phyloP scores from a whole-genome alignment of 2,888 invertebrate genomes.

The Poecilobothrus nobilitatus region DNA sequence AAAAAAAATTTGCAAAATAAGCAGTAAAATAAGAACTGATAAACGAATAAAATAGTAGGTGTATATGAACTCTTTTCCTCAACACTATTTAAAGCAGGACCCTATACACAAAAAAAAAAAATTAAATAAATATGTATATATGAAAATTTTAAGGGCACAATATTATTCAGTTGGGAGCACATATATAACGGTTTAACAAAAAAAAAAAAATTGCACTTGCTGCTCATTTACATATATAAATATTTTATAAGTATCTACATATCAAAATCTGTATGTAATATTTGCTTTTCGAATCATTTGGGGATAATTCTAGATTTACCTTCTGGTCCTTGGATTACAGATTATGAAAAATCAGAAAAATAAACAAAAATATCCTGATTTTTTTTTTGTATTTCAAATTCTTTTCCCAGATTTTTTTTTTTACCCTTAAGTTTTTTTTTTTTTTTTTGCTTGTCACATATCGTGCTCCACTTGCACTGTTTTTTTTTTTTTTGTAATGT shows the following conservation, averaged over 20 bases:
- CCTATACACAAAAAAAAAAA: too few species aligned
- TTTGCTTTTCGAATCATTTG: conserved; percentile 1
- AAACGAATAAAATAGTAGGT: too few species aligned
- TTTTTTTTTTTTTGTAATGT: too few species aligned
- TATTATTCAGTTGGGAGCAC: not conserved
- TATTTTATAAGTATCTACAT: not conserved
- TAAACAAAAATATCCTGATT: not conserved
- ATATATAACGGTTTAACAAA: not conserved
- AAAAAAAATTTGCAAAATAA: too few species aligned
- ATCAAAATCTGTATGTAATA: not conserved
- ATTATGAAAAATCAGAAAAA: not conserved
- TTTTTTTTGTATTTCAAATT: not conserved
- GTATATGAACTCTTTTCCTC: too few species aligned
- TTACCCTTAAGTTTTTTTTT: not conserved
- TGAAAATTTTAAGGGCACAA: too few species aligned
- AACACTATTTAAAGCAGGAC: too few species aligned
- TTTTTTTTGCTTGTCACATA: not conserved
- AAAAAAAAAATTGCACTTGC: not conserved
- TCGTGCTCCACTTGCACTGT: too few species aligned
- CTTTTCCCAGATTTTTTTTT: not conserved
- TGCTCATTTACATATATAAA: not conserved
- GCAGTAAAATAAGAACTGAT: too few species aligned
- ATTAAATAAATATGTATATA: too few species aligned
- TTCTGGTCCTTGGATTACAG: conserved; percentile 6
- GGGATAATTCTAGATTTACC: conserved; percentile 1